Evolutionary conservation across 2,888 invertebrate species (phyloP).

Genomic region (Vanessa cardui): DNA sequence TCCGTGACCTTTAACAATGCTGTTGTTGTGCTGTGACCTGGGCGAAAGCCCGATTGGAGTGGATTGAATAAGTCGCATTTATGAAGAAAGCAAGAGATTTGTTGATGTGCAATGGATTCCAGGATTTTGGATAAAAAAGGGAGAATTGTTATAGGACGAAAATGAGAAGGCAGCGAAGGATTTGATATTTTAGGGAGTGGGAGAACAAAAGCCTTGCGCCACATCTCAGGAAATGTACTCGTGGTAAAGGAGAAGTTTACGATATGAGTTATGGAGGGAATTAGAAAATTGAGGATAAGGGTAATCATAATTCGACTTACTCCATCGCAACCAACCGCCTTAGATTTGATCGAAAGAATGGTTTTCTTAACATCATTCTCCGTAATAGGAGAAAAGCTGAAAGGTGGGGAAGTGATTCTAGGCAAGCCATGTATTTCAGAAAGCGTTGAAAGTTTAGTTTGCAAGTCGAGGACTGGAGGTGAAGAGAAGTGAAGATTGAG

Average conservation of each 20-base stretch:
- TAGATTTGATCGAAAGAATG: background rate
- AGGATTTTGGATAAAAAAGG: slow-evolving; percentile 13
- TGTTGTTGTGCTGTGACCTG: slow-evolving; percentile 5
- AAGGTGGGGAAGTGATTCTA: background rate
- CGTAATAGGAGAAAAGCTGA: background rate
- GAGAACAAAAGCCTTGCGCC: slow-evolving; percentile 10
- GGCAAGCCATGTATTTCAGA: slow-evolving; percentile 1
- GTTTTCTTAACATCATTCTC: no score
- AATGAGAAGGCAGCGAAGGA: background rate
- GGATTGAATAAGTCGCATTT: background rate
- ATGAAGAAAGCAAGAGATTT: background rate
- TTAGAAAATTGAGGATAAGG: background rate
- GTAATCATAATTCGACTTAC: background rate
- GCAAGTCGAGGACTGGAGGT: background rate
- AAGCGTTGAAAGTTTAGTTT: background rate
- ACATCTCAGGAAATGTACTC: background rate
- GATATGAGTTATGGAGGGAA: background rate
- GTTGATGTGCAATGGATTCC: slow-evolving; percentile 1
- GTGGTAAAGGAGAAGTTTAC: background rate
- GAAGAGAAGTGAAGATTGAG: background rate
- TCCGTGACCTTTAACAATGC: slow-evolving; percentile 2
- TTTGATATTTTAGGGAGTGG: slow-evolving; percentile 13
- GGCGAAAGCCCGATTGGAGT: background rate
- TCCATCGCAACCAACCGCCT: background rate
- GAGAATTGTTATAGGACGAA: slow-evolving; percentile 5